These are phyloP conservation scores for Calliopum simillimum DNA, from an alignment of 2,888 invertebrate species.

Conservation along the genomic window DNA sequence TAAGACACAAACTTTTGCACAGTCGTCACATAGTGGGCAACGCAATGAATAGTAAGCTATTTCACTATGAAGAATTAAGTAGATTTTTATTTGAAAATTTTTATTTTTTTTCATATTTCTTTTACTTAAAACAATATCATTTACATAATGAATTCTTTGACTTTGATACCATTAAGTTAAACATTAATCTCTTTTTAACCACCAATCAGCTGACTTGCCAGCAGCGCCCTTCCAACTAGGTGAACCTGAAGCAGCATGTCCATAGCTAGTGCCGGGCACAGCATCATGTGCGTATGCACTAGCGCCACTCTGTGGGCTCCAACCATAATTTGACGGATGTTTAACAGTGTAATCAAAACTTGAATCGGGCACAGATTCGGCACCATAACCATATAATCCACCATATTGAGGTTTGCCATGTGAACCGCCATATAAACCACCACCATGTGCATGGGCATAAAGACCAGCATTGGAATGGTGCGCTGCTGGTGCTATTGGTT, in stretches of 20 bases:
- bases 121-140: no score
- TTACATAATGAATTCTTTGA: no score
- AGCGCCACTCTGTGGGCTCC: no score
- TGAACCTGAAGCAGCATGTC: slow-evolving; percentile 14
- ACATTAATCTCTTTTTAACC: background rate
- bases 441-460: background rate
- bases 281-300: no score
- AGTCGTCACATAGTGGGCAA: background rate
- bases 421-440: slow-evolving; percentile 33
- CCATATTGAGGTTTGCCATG: slow-evolving; percentile 21
- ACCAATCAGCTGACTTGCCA: slow-evolving; percentile 27
- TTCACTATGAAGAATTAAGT: no score
- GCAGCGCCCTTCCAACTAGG: slow-evolving; percentile 12
- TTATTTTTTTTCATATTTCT: no score
- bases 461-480: no score
- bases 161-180: no score
- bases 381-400: slow-evolving; percentile 36
- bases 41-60: no score
- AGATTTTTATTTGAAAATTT: no score
- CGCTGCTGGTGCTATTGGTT: no score
- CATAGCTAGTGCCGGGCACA: slow-evolving; percentile 22
- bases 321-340: slow-evolving; percentile 17
- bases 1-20: slow-evolving; percentile 19
- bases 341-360: slow-evolving; percentile 44
- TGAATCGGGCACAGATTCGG: slow-evolving; percentile 34